Percentiles rank a stretch among this genome's conserved stretches.
Conservation (phyloP, 1,140 invertebrate species). For the Drosophila bipectinata region DNA sequence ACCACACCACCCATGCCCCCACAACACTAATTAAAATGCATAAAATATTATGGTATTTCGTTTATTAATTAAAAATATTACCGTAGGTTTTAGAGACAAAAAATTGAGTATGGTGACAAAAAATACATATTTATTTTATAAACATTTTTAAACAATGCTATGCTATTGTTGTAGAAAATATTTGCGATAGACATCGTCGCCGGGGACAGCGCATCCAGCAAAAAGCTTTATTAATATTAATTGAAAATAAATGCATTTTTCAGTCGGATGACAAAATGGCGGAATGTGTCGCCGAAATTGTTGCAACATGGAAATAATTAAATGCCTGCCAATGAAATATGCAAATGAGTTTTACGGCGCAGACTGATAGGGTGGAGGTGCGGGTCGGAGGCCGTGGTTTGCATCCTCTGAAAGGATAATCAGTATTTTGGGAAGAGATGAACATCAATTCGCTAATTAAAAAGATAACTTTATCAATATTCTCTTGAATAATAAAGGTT, state of each 20-base stretch:
- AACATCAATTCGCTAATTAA: too few species aligned
- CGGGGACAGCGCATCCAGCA: neutral
- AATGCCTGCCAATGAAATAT: slow-evolving; percentile 81
- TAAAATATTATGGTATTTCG: neutral
- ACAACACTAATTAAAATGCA: neutral
- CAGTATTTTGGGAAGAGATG: neutral
- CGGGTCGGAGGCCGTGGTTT: neutral
- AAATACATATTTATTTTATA: neutral
- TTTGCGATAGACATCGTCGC: too few species aligned
- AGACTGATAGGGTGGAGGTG: slow-evolving; percentile 14
- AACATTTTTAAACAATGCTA: neutral
- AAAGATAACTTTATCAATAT: too few species aligned
- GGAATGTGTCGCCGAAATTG: slow-evolving; percentile 27
- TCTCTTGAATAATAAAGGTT: neutral
- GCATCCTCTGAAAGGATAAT: neutral
- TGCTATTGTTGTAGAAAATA: too few species aligned
- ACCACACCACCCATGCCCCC: too few species aligned
- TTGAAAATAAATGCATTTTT: slow-evolving; percentile 80
- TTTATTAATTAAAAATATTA: neutral
- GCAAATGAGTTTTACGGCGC: slow-evolving; percentile 68
- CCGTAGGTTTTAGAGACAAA: neutral
- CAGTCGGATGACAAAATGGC: neutral
- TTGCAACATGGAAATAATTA: slow-evolving; percentile 80
- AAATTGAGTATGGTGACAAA: too few species aligned
- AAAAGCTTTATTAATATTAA: slow-evolving; percentile 78